Evolutionary conservation across 2,113 vertebrate genomes (phyloP), one percentile per base, ranked within the genome.

Genomic region (Mesembrinibis cayennensis): DNA sequence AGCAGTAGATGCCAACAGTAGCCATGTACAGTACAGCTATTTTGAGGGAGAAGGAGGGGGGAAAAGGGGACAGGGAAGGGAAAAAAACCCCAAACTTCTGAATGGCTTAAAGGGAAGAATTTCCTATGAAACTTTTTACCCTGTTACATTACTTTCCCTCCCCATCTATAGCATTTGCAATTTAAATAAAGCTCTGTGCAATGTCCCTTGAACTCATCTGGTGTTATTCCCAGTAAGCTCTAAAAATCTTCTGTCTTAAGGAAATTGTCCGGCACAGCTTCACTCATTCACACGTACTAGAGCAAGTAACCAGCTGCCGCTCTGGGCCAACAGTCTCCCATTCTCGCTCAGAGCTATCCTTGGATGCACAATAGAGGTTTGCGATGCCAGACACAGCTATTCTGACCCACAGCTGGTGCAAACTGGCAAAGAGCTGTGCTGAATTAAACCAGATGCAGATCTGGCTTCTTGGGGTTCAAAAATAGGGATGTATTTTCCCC

Each of bases 221-320:
- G 14, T 65, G n/a, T n/a, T 61, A 34, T 36, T 66, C 50, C 59
- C 65, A 81, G 45, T 20, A 42, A 58, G 22, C 29, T 52, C 47
- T 58, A 38, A 29, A 65, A 34, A 9, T 20, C 9, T 36, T 30
- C 13, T 21, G 4, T 34, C 30, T 32, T 42, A 22, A 52, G 67
- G 58, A 13, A 65, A 19, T 14, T n/a, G 40, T 6, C 30, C 5
- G 3, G 49, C 36, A 16, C 16, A 79, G 62, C 32, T 44, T 44
- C 55, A 16, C 63, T 11, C 25, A 3, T 1, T 7, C 52, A 4
- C 44, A 5, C 0, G 1, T 20, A 5, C 40, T 3, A 40, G 25
- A 32, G 55, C 34, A 25, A 32, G 53, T 2, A 32, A 23, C 25
- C 82, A 81, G 26, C 53, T 8, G 15, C 71, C 66, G 72, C 56